Evolutionary conservation across 2,888 invertebrate species (phyloP), one percentile per base, ranked within the genome.

Genomic region (Drosophila pseudotalamancana): DNA sequence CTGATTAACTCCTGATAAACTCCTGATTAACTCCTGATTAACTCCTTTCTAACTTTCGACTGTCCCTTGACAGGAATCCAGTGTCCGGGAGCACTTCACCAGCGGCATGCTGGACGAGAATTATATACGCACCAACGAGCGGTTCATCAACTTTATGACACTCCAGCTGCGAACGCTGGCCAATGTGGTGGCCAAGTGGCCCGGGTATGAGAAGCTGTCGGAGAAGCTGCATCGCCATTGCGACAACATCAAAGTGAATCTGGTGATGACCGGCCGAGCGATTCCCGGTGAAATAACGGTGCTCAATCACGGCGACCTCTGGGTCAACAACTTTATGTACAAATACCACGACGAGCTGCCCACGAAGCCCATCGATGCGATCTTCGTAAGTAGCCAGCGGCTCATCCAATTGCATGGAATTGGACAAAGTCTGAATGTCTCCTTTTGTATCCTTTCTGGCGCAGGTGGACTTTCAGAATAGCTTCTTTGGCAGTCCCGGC

Each of bases 301-400:
- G n/a, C 83, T 93, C 32, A 92, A 92, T 76, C 93, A 93, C 74
- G 93, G 93, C 9, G 93, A 93, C 72, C 88, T 93, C 1, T 93
- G 93, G 93, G 90, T 92, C n/a, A 93, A 93, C 61, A 93, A 93
- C 74, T 92, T 92, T 75, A 91, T 93, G 91, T 93, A 92, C 80
- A 91, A 92, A 72, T 92, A 93, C 69, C 75, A 91, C 54, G 75
- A 79, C 3, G 67, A 87, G 19, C 76, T 89, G 54, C 89, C 90
- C 57, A 71, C 77, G 3, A 72, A 72, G 32, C 89, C 92, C 6
- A 86, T 89, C 43, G 92, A 93, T 77, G 90, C 92, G 37, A 90
- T 90, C 57, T 91, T 92, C 65, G 92, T 92, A 81, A 90, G 91
- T 89, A 4, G 4, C 1, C 0, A 4, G 4, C 34, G n/a, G n/a